These are phyloP conservation scores for Apamea sordens DNA, from an alignment of 2,888 invertebrate genomes.

Conservation along the genomic window DNA sequence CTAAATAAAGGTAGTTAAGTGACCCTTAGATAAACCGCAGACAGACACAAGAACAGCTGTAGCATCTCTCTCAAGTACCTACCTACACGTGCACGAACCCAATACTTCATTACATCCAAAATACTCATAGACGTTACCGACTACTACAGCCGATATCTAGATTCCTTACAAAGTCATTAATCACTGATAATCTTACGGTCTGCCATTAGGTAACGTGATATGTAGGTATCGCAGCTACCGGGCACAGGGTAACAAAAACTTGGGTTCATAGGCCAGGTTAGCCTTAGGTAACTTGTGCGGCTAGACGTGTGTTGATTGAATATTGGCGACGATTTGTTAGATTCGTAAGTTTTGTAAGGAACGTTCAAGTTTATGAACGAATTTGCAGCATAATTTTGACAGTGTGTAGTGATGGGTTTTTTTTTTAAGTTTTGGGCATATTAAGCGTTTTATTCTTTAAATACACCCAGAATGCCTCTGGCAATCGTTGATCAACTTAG, in stretches of 20 bases:
- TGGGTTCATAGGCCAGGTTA: slow-evolving; percentile 76
- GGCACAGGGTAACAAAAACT: slow-evolving; percentile 71
- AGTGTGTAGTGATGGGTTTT: background rate
- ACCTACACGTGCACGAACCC: background rate
- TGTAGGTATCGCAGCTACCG: slow-evolving; percentile 58
- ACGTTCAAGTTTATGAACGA: background rate
- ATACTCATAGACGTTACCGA: background rate
- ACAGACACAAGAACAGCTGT: background rate
- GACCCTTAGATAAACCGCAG: background rate
- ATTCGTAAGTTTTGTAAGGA: too few species aligned
- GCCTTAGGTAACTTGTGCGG: slow-evolving; percentile 70
- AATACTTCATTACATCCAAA: slow-evolving; percentile 1
- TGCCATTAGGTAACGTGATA: slow-evolving; percentile 66
- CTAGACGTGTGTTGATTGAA: slow-evolving; percentile 17
- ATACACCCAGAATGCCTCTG: background rate
- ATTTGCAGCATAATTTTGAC: background rate
- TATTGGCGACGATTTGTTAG: background rate
- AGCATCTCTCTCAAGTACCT: slow-evolving; percentile 5
- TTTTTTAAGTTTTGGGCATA: background rate
- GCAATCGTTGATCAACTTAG: too few species aligned
- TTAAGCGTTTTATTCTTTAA: background rate
- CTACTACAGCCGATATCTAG: slow-evolving; percentile 45
- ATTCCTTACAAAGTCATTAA: slow-evolving; percentile 62
- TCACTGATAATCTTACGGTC: slow-evolving; percentile 65
- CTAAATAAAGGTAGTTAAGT: too few species aligned